phyloP scores from a whole-genome alignment of 2,797 vertebrate genomes.

The Myotis planiceps region DNA sequence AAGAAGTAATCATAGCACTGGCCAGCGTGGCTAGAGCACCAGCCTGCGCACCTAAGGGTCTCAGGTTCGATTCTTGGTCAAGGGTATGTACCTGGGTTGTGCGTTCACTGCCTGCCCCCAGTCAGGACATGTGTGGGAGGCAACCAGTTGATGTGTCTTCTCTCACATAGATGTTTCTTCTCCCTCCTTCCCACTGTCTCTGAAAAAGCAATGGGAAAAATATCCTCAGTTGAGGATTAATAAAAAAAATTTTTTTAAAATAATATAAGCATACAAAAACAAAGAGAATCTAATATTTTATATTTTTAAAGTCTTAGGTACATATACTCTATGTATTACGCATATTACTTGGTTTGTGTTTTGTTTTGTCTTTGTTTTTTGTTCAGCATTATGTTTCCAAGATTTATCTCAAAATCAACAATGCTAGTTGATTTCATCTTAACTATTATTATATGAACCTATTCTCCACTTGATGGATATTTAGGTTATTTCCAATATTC shows the following conservation, averaged over 20 bases:
- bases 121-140: too few species aligned
- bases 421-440: neutral
- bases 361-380: neutral
- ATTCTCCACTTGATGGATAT: neutral
- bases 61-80: too few species aligned
- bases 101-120: too few species aligned
- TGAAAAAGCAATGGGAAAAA: too few species aligned
- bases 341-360: neutral
- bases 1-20: neutral
- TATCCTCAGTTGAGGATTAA: too few species aligned
- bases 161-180: too few species aligned
- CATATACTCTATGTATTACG: neutral
- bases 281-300: neutral
- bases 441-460: neutral
- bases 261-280: neutral
- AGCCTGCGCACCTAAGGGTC: too few species aligned
- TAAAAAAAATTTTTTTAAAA: neutral
- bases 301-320: neutral
- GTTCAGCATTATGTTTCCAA: neutral
- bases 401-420: neutral
- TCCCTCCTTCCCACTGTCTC: too few species aligned
- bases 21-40: too few species aligned
- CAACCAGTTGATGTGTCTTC: too few species aligned
- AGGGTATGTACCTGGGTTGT: too few species aligned
- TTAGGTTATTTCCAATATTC: neutral